These are phyloP conservation scores for Achlya flavicornis DNA, from an alignment of 2,888 invertebrate species.

Conservation along the genomic window DNA sequence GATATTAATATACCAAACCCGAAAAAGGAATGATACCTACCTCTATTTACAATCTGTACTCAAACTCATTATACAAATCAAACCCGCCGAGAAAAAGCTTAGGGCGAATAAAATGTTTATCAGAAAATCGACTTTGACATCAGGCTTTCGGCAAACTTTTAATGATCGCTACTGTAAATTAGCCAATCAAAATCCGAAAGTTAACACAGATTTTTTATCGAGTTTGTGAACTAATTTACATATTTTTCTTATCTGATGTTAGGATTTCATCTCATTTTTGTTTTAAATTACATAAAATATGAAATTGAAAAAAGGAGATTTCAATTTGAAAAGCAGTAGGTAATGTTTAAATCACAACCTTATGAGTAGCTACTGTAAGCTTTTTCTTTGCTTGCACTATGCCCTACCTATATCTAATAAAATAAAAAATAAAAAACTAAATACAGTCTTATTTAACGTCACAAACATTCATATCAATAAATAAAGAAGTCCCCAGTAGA, in stretches of 20 bases:
- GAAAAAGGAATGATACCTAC: too few relatives aligned
- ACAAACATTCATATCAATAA: not conserved
- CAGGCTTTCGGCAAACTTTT: constrained; percentile 41
- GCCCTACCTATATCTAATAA: too few relatives aligned
- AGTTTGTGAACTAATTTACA: constrained; percentile 22
- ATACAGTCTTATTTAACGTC: not conserved
- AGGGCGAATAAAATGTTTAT: constrained; percentile 13
- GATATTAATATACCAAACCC: too few relatives aligned
- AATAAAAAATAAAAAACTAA: too few relatives aligned
- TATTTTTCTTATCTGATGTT: constrained; percentile 21
- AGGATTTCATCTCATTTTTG: constrained; percentile 1
- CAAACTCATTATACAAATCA: constrained; percentile 7
- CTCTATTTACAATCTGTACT: too few relatives aligned
- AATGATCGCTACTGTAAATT: constrained; percentile 39
- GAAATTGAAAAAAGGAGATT: not conserved
- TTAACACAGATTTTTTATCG: constrained; percentile 30
- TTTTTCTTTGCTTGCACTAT: too few relatives aligned
- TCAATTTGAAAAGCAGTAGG: not conserved
- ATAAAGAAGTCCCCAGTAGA: not conserved
- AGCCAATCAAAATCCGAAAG: constrained; percentile 42
- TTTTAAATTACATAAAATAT: not conserved
- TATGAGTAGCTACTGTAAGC: too few relatives aligned
- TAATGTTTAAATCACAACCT: too few relatives aligned
- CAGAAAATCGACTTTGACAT: constrained; percentile 25
- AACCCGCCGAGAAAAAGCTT: constrained; percentile 1